phyloP scores from a whole-genome alignment of 2,888 invertebrate genomes.

The Arctia plantaginis region DNA sequence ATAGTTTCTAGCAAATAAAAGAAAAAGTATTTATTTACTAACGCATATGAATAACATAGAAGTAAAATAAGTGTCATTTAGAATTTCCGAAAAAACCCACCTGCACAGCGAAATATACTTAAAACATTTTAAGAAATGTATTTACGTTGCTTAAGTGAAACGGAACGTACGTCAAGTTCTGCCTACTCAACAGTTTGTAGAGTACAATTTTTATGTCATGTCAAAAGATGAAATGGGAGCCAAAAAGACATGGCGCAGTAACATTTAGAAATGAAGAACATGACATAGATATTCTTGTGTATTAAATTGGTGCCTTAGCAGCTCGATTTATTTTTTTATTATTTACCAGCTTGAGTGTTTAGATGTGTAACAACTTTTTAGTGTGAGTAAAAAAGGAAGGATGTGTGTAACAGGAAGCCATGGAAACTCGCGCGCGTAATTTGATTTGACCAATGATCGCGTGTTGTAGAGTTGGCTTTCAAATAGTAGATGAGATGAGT shows the following conservation, averaged over 20 bases:
- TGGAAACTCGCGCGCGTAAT: no score
- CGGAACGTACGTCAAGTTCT: conserved; percentile 34
- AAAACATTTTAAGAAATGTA: conserved; percentile 15
- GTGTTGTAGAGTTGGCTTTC: no score
- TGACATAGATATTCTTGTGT: background rate
- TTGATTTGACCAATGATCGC: no score
- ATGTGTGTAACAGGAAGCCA: no score
- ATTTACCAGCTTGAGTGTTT: background rate
- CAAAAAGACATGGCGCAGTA: conserved; percentile 1
- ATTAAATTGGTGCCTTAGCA: background rate
- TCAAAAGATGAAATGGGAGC: conserved; percentile 20
- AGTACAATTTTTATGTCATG: conserved; percentile 24
- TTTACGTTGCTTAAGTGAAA: conserved; percentile 29
- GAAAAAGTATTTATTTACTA: background rate
- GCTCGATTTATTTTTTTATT: background rate
- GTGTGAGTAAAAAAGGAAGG: no score
- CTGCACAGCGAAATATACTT: conserved; percentile 22
- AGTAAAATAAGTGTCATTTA: conserved; percentile 12
- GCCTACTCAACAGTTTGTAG: conserved; percentile 20
- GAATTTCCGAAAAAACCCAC: conserved; percentile 28
- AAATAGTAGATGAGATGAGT: no score
- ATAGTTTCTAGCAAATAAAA: background rate
- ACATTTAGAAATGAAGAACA: background rate
- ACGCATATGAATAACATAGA: background rate
- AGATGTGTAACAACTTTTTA: no score